Evolutionary conservation across 2,113 vertebrate species (phyloP).

Genomic region (Naja naja): DNA sequence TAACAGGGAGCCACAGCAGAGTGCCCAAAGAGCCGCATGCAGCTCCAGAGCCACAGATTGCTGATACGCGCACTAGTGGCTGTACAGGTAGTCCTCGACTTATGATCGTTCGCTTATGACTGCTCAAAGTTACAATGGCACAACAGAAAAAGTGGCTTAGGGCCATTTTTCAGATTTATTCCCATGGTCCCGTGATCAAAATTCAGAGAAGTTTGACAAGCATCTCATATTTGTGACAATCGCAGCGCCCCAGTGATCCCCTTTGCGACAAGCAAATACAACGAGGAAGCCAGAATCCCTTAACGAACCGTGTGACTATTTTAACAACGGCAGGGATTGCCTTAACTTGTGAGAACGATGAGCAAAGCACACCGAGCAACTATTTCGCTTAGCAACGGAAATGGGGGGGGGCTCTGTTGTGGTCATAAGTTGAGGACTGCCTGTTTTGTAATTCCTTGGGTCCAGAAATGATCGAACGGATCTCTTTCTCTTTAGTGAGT

Average conservation of each 20-base stretch:
- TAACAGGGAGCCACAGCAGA: too few species aligned
- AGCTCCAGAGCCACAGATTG: too few species aligned
- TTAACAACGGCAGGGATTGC: background rate
- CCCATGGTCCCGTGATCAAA: background rate
- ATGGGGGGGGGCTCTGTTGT: background rate
- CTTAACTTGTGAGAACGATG: background rate
- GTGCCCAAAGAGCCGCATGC: too few species aligned
- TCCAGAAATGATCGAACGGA: background rate
- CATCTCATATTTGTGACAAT: background rate
- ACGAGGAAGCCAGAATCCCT: too few species aligned
- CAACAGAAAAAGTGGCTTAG: too few species aligned
- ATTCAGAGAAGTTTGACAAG: background rate
- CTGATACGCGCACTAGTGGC: too few species aligned
- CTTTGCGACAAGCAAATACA: background rate
- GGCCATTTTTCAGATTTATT: too few species aligned
- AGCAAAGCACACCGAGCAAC: background rate
- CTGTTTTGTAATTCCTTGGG: background rate
- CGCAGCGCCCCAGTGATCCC: background rate
- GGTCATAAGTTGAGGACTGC: background rate
- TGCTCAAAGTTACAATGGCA: too few species aligned
- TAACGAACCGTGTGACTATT: background rate
- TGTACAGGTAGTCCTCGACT: too few species aligned
- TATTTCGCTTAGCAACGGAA: background rate
- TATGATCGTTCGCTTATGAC: too few species aligned
- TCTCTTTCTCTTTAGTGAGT: slow-evolving; percentile 65